Evolutionary conservation across 2,797 vertebrate species (phyloP).

Genomic region (Microctenopoma lineatum): DNA sequence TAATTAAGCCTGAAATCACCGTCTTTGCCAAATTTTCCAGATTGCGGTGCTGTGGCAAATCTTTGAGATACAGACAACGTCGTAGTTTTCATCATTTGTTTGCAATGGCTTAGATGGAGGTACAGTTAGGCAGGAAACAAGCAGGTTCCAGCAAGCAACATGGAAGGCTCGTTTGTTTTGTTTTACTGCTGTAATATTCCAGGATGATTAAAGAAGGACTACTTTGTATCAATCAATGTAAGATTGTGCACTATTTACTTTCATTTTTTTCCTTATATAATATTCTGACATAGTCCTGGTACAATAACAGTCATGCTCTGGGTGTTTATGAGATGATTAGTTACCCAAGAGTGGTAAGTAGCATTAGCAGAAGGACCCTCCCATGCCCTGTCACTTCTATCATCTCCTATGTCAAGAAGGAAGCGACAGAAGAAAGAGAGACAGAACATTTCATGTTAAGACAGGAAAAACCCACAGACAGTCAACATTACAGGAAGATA

Average conservation of each 20-base stretch:
- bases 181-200: slow-evolving; percentile 7
- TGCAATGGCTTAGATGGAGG: slow-evolving; percentile 31
- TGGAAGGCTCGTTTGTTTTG: slow-evolving; percentile 6
- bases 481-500: slow-evolving; percentile 43
- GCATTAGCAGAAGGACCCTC: slow-evolving; percentile 50
- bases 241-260: not conserved
- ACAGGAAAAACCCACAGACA: slow-evolving; percentile 34
- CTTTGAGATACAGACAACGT: slow-evolving; percentile 43
- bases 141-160: slow-evolving; percentile 23
- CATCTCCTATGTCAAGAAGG: slow-evolving; percentile 55
- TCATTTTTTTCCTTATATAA: not conserved
- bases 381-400: slow-evolving; percentile 28
- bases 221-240: too few species aligned
- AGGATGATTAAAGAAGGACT: slow-evolving; percentile 5
- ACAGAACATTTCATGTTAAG: slow-evolving; percentile 30
- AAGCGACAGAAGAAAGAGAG: slow-evolving; percentile 47
- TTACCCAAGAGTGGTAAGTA: slow-evolving; percentile 62
- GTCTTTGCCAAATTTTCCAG: slow-evolving; percentile 54
- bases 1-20: slow-evolving; percentile 53
- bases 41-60: slow-evolving; percentile 46
- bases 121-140: not conserved
- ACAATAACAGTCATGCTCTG: slow-evolving; percentile 16
- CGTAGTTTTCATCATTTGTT: slow-evolving; percentile 47
- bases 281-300: slow-evolving; percentile 26
- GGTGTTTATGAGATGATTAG: slow-evolving; percentile 29